These are phyloP conservation scores for Zaprionus tsacasi DNA, from an alignment of 1,140 invertebrate genomes.

Conservation along the genomic window DNA sequence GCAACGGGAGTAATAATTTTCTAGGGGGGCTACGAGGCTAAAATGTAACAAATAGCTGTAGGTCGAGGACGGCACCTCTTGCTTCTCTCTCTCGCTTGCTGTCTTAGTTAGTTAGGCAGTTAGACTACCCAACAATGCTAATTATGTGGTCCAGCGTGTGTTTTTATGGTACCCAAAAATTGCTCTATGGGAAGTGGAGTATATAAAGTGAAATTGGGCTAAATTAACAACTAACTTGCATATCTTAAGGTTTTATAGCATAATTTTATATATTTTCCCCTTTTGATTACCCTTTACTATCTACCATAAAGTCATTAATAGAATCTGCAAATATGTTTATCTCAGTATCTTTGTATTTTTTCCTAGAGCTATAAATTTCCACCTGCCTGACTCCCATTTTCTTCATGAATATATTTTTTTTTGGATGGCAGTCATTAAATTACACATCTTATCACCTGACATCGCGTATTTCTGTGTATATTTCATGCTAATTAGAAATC, in stretches of 20 bases:
- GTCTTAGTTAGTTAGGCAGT: too few relatives aligned
- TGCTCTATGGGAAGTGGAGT: not conserved
- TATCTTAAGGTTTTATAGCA: too few relatives aligned
- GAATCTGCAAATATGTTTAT: not conserved
- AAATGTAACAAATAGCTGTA: constrained; percentile 71
- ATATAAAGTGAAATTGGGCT: not conserved
- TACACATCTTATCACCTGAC: constrained; percentile 60
- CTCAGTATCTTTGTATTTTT: not conserved
- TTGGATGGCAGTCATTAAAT: constrained; percentile 58
- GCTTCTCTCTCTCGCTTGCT: too few relatives aligned
- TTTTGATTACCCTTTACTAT: not conserved
- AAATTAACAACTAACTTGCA: too few relatives aligned
- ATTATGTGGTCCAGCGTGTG: constrained; percentile 23
- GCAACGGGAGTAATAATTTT: constrained; percentile 57
- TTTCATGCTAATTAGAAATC: constrained; percentile 76
- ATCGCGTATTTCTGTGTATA: constrained; percentile 55
- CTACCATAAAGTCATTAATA: constrained; percentile 5
- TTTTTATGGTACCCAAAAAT: constrained; percentile 8
- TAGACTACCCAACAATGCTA: constrained; percentile 13
- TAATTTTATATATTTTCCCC: not conserved
- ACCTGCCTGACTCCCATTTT: constrained; percentile 25
- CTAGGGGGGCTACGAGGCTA: constrained; percentile 34
- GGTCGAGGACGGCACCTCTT: constrained; percentile 27
- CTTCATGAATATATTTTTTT: constrained; percentile 14
- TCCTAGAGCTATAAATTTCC: constrained; percentile 25